Conservation (phyloP, 2,888 invertebrate species). For the Hemithea aestivaria region DNA sequence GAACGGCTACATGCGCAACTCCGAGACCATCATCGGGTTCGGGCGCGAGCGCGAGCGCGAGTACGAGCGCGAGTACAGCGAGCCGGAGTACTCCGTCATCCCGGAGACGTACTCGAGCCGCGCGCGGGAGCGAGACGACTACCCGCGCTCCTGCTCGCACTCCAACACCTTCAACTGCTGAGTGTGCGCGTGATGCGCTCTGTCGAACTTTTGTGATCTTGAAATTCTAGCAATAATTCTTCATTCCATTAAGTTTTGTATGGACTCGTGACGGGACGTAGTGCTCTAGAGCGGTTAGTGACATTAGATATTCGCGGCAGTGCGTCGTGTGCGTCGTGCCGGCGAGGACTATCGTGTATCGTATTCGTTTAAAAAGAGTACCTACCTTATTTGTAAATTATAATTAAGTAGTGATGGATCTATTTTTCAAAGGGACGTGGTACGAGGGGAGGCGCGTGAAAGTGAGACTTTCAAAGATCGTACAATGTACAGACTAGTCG, state of each 20-base stretch:
- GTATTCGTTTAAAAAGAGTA: constrained; percentile 71
- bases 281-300: constrained; percentile 74
- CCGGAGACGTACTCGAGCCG: constrained; percentile 59
- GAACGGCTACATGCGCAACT: constrained; percentile 71
- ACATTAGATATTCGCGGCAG: constrained; percentile 55
- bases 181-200: constrained; percentile 47
- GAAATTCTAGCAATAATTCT: constrained; percentile 79
- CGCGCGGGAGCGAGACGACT: constrained; percentile 60
- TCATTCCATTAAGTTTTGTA: constrained; percentile 76
- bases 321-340: constrained; percentile 47
- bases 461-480: constrained; percentile 72
- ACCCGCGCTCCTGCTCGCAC: constrained; percentile 66
- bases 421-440: constrained; percentile 70
- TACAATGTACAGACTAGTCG: constrained; percentile 75
- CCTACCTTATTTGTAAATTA: constrained; percentile 77
- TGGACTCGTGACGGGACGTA: constrained; percentile 65
- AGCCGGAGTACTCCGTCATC: constrained; percentile 76
- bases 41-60: constrained; percentile 53
- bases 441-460: constrained; percentile 49
- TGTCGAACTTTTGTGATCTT: constrained; percentile 74
- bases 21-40: constrained; percentile 68
- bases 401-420: constrained; percentile 77
- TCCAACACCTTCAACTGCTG: constrained; percentile 78
- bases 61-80: constrained; percentile 56
- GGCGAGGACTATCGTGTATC: constrained; percentile 60